Conservation (phyloP, 2,888 invertebrate genomes). For the Cheilosia soror region DNA sequence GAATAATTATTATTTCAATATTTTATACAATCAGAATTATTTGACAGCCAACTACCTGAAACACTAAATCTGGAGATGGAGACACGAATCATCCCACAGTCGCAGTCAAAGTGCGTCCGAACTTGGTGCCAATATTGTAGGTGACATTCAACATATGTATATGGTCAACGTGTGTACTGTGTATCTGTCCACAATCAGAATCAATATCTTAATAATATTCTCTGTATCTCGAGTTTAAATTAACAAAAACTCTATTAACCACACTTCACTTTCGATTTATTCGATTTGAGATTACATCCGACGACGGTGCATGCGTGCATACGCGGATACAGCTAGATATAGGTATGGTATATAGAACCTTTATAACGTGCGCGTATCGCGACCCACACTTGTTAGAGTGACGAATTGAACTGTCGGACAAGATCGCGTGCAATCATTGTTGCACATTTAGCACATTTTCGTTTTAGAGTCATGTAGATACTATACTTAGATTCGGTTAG, state of each 20-base stretch:
- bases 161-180: constrained; percentile 47
- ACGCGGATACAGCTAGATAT: constrained; percentile 9
- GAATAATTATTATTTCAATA: constrained; percentile 49
- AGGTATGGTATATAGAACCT: constrained; percentile 6
- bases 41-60: constrained; percentile 67
- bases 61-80: constrained; percentile 69
- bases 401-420: constrained; percentile 63
- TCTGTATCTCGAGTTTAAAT: constrained; percentile 21
- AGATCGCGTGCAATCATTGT: constrained; percentile 46
- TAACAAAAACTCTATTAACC: constrained; percentile 38
- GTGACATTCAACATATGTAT: constrained; percentile 65
- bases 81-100: constrained; percentile 66
- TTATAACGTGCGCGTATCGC: constrained; percentile 52
- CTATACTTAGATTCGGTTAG: constrained; percentile 25
- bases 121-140: constrained; percentile 52
- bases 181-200: constrained; percentile 41
- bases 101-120: constrained; percentile 31
- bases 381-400: constrained; percentile 71
- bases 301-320: neutral
- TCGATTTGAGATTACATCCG: constrained; percentile 43
- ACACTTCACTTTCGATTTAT: constrained; percentile 63
- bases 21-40: constrained; percentile 41
- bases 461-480: constrained; percentile 13
- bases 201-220: constrained; percentile 36
- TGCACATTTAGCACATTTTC: constrained; percentile 31